Evolutionary conservation across 2,797 vertebrate species (phyloP).

Genomic region (Graptemys geographica): DNA sequence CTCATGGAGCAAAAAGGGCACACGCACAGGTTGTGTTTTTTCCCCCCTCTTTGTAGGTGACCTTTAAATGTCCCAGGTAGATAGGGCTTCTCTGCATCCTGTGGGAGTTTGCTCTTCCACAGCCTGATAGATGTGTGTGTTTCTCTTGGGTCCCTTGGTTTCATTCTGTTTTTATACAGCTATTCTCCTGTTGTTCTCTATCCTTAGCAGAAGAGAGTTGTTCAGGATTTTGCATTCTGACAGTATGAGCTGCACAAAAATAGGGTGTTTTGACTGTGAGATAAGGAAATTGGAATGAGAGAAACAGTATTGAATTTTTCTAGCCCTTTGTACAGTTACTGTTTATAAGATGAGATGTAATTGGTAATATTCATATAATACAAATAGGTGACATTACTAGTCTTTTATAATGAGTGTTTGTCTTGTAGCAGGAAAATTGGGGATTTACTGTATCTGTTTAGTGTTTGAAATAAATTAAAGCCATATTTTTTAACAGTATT

Average conservation of each 20-base stretch:
- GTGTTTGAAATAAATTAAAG: accelerated
- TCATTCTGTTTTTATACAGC: not conserved
- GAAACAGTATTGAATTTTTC: not conserved
- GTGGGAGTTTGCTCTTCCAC: not conserved
- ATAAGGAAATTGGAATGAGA: not conserved
- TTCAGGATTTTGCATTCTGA: not conserved
- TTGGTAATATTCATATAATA: not conserved
- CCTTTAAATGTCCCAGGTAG: not conserved
- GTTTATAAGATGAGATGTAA: too few species aligned
- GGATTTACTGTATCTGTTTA: not conserved
- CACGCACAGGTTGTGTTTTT: not conserved
- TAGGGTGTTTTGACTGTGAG: not conserved
- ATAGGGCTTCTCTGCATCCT: accelerated
- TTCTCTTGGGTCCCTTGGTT: not conserved
- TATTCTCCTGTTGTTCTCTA: not conserved
- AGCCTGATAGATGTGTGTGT: not conserved
- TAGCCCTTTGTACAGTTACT: not conserved
- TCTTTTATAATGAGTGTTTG: not conserved
- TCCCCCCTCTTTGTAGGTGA: accelerated
- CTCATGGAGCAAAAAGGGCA: not conserved
- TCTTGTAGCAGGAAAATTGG: not conserved
- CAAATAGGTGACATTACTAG: not conserved
- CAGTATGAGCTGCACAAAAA: not conserved
- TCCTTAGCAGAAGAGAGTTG: not conserved
- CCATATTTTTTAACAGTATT: not conserved